Percentiles rank a stretch among this genome's conserved stretches.
Conservation (phyloP, 2,888 invertebrate genomes). For the Xylophagus ater region DNA sequence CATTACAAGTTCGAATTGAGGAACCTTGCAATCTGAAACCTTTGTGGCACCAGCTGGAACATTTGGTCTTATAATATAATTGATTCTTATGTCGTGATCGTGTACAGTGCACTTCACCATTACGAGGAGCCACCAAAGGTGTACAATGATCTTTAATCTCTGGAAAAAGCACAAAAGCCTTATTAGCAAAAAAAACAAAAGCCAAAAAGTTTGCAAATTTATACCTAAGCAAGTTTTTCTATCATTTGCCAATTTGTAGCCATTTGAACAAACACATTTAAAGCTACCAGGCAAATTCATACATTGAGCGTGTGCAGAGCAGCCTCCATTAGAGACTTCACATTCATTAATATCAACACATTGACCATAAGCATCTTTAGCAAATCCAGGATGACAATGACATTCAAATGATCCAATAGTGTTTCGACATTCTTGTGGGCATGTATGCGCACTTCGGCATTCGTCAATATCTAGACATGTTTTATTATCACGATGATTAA, state of each 20-base stretch:
- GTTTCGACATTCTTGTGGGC: slow-evolving; percentile 42
- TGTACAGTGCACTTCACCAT: slow-evolving; percentile 34
- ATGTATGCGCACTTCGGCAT: slow-evolving; percentile 35
- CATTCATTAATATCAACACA: slow-evolving; percentile 49
- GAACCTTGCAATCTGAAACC: slow-evolving; percentile 47
- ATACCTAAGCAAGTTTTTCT: slow-evolving; percentile 21
- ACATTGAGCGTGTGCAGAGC: slow-evolving; percentile 31
- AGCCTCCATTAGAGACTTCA: slow-evolving; percentile 33
- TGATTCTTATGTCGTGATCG: slow-evolving; percentile 34
- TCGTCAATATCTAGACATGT: slow-evolving; percentile 43
- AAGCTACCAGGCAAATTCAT: slow-evolving; percentile 41
- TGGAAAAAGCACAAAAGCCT: slow-evolving; percentile 8
- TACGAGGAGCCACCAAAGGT: slow-evolving; percentile 28
- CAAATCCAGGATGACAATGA: slow-evolving; percentile 48
- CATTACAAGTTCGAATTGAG: slow-evolving; percentile 41
- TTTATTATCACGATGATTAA: slow-evolving; percentile 33
- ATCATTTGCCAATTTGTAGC: slow-evolving; percentile 30
- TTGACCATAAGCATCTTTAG: slow-evolving; percentile 38
- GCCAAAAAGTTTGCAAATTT: neutral
- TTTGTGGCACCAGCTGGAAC: slow-evolving; percentile 32
- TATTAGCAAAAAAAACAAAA: neutral
- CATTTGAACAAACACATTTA: slow-evolving; percentile 42
- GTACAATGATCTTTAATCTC: slow-evolving; percentile 31
- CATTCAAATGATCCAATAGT: slow-evolving; percentile 45
- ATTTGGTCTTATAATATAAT: slow-evolving; percentile 33